Conservation (phyloP, 2,888 invertebrate genomes). For the Ophion obscuratus region DNA sequence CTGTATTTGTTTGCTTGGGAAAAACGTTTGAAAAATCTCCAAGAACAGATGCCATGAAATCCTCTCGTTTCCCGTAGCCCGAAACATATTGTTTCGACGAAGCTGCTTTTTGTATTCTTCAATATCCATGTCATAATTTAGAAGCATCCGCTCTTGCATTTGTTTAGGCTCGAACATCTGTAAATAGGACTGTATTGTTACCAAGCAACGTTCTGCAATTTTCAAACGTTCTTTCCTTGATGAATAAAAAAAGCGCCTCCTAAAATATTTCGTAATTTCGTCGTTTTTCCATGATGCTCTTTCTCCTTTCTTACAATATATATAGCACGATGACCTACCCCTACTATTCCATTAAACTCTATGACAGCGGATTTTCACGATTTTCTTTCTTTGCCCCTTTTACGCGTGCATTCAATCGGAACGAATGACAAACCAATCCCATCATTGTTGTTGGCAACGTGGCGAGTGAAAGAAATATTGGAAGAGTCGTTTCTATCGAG, state of each 20-base stretch:
- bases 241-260: not conserved
- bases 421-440: conserved; percentile 47
- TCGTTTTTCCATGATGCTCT: not conserved
- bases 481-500: not conserved
- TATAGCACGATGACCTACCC: not conserved
- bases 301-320: not conserved
- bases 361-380: not conserved
- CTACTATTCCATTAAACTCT: not conserved
- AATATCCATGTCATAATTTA: not conserved
- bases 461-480: not conserved
- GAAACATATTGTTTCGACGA: not conserved
- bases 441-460: conserved; percentile 3
- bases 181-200: not conserved
- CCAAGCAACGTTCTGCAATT: not conserved
- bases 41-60: not conserved
- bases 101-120: not conserved
- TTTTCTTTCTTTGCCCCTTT: conserved; percentile 5
- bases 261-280: not conserved
- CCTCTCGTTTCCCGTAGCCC: not conserved
- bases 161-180: not conserved
- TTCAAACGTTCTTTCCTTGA: not conserved
- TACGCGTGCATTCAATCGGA: conserved; percentile 1
- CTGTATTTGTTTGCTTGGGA: not conserved
- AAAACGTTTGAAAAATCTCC: not conserved
- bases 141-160: not conserved